Base-by-base conservation (phyloP, 30 jellyfish, hydroid and myxozoan genomes). In the Nemopilema nomurai region DNA sequence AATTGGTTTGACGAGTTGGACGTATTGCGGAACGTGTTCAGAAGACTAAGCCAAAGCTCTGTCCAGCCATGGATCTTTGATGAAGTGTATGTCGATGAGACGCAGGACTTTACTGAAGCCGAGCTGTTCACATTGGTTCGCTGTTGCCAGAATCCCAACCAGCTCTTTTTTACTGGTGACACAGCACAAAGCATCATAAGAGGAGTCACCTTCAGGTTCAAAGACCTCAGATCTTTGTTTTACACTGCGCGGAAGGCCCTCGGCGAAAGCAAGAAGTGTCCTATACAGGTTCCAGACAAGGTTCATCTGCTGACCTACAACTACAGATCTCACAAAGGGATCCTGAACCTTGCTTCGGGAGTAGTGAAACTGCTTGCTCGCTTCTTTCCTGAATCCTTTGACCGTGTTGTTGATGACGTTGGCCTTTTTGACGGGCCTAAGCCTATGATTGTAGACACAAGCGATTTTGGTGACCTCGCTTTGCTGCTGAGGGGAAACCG, bases 391-490 rank as follows among this genome's bases (percentile, higher is more conserved):
- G 94, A 78, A 23, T 87, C 98, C 32, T 76, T 92, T 31, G 98
- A 92, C 71, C 91, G 77, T 0, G 79, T 83, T 49, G 77, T 65
- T 23, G 81, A 86, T 57, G 98, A 92, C 31, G 89, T 83, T 24
- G 97, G 98, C 29, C 62, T 92, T 41, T 92, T 92, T 73, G 82
- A 86, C 63, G 98, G 98, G 49, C 98, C 98, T n/a, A 88, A 87
- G 64, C 98, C 98, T 57, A 90, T 92, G 8, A 77, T 92, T 19
- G 79, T 92, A 1, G 93, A 92, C 26, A 82, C 97, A 19, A 82
- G 84, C 23, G 97, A 87, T 28, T 79, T 79, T 51, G 79, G 91
- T 21, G 96, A 92, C 62, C 62, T 92, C 62, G 96, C 98, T 18
- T 0, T 87, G 85, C 28, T 92, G 92, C 81, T 92, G 84, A 82